Evolutionary conservation across 2,888 invertebrate species (phyloP).

Genomic region (Amiota mariae): DNA sequence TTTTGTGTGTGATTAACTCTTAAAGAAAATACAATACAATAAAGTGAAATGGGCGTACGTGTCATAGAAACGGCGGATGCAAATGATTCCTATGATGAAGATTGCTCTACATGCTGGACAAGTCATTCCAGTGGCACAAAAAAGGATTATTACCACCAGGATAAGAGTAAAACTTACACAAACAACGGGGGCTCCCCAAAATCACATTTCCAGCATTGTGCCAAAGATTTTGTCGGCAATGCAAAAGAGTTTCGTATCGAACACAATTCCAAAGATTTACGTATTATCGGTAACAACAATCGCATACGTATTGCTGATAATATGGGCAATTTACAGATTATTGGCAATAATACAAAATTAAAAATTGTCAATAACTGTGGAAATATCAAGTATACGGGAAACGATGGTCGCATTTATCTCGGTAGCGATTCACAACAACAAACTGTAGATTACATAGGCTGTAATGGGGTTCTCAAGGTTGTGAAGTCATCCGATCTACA

Average conservation of each 20-base stretch:
- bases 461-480: slow-evolving; percentile 70
- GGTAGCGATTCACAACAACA: slow-evolving; percentile 68
- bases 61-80: slow-evolving; percentile 57
- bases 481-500: slow-evolving; percentile 59
- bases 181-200: background rate
- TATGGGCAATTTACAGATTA: slow-evolving; percentile 65
- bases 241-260: slow-evolving; percentile 71
- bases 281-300: slow-evolving; percentile 71
- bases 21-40: background rate
- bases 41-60: slow-evolving; percentile 58
- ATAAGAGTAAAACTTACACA: background rate
- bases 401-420: slow-evolving; percentile 70
- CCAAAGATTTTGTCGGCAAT: slow-evolving; percentile 69
- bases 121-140: background rate
- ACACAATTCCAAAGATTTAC: slow-evolving; percentile 62
- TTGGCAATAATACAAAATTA: slow-evolving; percentile 69
- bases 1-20: slow-evolving; percentile 39
- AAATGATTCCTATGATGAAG: slow-evolving; percentile 62
- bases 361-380: slow-evolving; percentile 70
- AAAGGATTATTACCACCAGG: slow-evolving; percentile 1
- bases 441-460: slow-evolving; percentile 69
- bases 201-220: background rate
- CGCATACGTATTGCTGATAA: slow-evolving; percentile 69
- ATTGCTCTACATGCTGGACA: slow-evolving; percentile 50
- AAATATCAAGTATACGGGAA: slow-evolving; percentile 68